These are phyloP conservation scores for Picus viridis DNA, from an alignment of 2,797 vertebrate genomes.

Conservation along the genomic window DNA sequence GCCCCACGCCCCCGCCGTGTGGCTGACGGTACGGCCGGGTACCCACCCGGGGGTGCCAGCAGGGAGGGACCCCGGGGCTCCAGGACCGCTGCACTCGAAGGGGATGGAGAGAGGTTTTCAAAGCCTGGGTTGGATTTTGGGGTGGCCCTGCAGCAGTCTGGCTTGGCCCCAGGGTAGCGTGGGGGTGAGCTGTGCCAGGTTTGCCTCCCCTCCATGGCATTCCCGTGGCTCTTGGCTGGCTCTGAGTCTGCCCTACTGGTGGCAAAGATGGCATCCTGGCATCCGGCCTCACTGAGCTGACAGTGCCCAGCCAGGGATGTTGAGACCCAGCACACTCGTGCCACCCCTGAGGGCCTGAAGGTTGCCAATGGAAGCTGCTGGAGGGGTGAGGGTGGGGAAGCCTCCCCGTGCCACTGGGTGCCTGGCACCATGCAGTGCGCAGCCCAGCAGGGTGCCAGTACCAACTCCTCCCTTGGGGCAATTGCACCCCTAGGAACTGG, in stretches of 20 bases:
- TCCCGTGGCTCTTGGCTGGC: neutral
- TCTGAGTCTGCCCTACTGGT: accelerated
- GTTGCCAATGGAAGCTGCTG: neutral
- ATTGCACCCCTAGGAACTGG: neutral
- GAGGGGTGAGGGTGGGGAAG: neutral
- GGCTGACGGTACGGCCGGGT: constrained; percentile 81
- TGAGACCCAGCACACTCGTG: neutral
- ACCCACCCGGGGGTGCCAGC: neutral
- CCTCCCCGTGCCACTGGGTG: accelerated
- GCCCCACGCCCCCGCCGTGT: constrained; percentile 75
- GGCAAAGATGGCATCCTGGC: neutral
- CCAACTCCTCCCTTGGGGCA: neutral
- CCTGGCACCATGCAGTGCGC: accelerated
- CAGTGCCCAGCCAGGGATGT: neutral
- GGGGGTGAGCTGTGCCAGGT: neutral
- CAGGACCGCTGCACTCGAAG: accelerated
- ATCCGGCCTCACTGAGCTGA: neutral
- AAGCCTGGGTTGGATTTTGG: neutral
- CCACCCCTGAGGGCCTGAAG: neutral
- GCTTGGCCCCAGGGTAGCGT: accelerated
- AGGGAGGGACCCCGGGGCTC: neutral
- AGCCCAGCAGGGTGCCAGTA: accelerated
- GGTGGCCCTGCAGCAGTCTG: neutral
- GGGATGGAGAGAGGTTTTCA: neutral
- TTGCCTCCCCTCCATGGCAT: neutral